Base-by-base conservation (phyloP, 1,140 invertebrate genomes). In the Lutraria rhynchaena region DNA sequence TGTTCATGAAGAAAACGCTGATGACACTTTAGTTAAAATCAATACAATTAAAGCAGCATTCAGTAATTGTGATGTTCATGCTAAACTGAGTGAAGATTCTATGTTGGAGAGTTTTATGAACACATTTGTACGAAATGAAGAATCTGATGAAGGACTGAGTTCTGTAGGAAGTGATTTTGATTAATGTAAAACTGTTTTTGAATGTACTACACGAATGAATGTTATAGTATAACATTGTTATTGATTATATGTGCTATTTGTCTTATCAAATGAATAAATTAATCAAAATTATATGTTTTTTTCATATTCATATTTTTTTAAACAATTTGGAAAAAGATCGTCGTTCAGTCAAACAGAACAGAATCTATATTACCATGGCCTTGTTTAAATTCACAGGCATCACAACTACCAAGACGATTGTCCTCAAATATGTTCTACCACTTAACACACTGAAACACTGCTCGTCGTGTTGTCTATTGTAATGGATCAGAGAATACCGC, bases 111-210 rank as follows among this genome's bases (percentile, higher is more conserved):
- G 31, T 17, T 35, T 61, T 61, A 61, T 61, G 58, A 33, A 61
- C 19, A 61, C 58, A 1, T 37, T 61, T 61, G 31, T 35, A 37
- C 29, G 37, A 19, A 11, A 46, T 24, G 37, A 22, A 27, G 61
- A 46, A 1, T 41, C 17, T 41, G 61, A 65, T 44, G 61, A 65
- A 44, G 61, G 61, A 19, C 9, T 65, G 35, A 65, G 61, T 24
- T 65, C 61, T n/a, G 61, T 15, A 1, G 9, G 41, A 27, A 65
- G 61, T 46, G n/a, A 65, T 44, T 46, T 65, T 46, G 37, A 65
- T n/a, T n/a, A n/a, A n/a, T n/a, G n/a, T n/a, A n/a, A n/a, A n/a
- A n/a, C n/a, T n/a, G n/a, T n/a, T n/a, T n/a, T n/a, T n/a, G n/a
- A n/a, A n/a, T n/a, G n/a, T n/a, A n/a, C n/a, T n/a, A n/a, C n/a